Conservation (phyloP, 2,113 vertebrate genomes). For the Rhynchomys soricoides region DNA sequence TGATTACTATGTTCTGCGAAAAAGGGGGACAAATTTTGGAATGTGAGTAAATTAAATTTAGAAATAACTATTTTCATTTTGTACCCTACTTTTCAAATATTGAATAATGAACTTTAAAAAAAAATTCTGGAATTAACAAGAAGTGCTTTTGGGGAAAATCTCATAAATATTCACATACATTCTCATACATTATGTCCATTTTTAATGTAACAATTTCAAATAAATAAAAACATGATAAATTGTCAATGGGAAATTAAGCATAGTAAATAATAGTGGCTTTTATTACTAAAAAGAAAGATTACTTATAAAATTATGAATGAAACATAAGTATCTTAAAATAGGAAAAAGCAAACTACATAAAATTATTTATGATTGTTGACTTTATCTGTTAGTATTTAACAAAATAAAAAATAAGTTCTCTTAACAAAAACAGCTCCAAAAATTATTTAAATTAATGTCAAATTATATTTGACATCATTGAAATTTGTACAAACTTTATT, state of each 20-base stretch:
- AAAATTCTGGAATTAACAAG: neutral
- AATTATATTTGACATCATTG: neutral
- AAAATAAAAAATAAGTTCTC: neutral
- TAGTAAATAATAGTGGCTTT: neutral
- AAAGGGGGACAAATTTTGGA: neutral
- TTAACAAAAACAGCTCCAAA: neutral
- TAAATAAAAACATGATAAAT: neutral
- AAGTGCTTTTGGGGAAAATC: neutral
- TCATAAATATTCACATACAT: neutral
- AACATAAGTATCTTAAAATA: neutral
- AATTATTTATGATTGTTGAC: neutral
- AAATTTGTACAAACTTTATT: neutral
- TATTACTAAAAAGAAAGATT: neutral
- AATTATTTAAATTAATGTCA: neutral
- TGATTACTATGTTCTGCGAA: neutral
- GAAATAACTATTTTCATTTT: neutral
- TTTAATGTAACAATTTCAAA: conserved; percentile 9
- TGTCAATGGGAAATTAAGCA: neutral
- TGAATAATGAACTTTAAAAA: neutral
- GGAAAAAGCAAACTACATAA: neutral
- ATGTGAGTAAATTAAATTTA: neutral
- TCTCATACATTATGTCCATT: neutral
- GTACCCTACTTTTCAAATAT: neutral
- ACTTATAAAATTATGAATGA: neutral
- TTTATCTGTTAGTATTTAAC: neutral